Evolutionary conservation across 2,888 invertebrate genomes (phyloP).

Genomic region (Scrobipalpa costella): DNA sequence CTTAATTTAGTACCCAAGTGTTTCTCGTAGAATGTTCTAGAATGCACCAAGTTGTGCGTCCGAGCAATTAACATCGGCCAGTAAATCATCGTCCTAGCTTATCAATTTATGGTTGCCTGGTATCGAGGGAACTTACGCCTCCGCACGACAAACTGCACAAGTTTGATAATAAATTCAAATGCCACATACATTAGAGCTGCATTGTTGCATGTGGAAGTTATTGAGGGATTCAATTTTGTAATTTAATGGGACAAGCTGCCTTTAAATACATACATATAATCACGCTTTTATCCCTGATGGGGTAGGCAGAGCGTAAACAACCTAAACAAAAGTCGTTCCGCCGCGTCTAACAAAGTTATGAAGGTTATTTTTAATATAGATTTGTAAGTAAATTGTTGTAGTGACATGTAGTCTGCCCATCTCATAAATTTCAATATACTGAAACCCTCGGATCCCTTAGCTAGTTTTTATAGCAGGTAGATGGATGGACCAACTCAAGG

Average conservation of each 20-base stretch:
- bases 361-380: too few relatives aligned
- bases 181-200: conserved; percentile 23
- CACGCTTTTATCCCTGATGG: too few relatives aligned
- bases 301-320: too few relatives aligned
- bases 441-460: too few relatives aligned
- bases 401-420: too few relatives aligned
- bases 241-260: neutral
- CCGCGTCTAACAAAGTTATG: too few relatives aligned
- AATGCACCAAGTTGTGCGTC: conserved; percentile 1
- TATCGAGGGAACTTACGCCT: conserved; percentile 67
- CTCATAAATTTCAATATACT: too few relatives aligned
- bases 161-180: conserved; percentile 74
- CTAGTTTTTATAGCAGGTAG: too few relatives aligned
- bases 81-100: conserved; percentile 59
- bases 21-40: neutral
- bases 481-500: too few relatives aligned
- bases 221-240: conserved; percentile 23
- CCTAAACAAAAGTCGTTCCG: too few relatives aligned
- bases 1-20: neutral
- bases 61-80: conserved; percentile 26
- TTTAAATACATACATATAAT: too few relatives aligned
- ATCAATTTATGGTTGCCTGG: conserved; percentile 75
- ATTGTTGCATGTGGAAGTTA: conserved; percentile 22
- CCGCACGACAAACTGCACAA: conserved; percentile 59
- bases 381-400: too few relatives aligned